Percentiles rank a stretch among this genome's conserved stretches.
phyloP scores from a whole-genome alignment of 2,888 invertebrate genomes.

The Hetaerina titia region DNA sequence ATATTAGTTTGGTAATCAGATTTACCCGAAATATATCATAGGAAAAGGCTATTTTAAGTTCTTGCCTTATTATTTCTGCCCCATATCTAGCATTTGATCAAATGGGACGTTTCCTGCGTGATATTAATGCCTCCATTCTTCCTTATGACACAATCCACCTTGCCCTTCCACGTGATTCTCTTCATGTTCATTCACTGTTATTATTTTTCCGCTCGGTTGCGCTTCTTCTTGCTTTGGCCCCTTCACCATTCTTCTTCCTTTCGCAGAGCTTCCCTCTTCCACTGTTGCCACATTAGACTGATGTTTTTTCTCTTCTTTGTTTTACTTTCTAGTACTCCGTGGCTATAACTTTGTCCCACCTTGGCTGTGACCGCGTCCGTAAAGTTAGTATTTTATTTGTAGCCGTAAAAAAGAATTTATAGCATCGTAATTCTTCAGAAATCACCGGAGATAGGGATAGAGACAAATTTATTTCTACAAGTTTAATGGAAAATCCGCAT shows the following conservation, averaged over 20 bases:
- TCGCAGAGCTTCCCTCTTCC: neutral
- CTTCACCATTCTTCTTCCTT: neutral
- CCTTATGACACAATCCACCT: no score
- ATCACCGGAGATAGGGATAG: neutral
- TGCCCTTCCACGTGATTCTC: no score
- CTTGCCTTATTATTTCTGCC: no score
- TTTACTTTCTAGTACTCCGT: neutral
- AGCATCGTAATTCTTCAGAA: neutral
- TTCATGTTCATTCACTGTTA: neutral
- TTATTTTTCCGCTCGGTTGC: neutral
- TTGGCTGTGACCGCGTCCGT: neutral
- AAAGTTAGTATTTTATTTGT: neutral
- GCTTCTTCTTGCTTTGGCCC: neutral
- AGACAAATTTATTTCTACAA: neutral
- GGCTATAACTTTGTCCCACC: constrained; percentile 24
- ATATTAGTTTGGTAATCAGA: no score
- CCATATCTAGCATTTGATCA: no score
- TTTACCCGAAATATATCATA: no score
- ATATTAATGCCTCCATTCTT: no score
- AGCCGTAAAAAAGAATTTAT: constrained; percentile 30
- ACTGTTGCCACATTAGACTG: neutral
- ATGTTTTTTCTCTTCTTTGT: neutral
- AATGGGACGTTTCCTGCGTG: no score
- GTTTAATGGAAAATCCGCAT: neutral
- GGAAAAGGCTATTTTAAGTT: no score